A percentile compares a stretch with the other conserved stretches of the same genome.
Evolutionary conservation across 2,113 vertebrate species (phyloP).

Genomic region (Sorex araneus): DNA sequence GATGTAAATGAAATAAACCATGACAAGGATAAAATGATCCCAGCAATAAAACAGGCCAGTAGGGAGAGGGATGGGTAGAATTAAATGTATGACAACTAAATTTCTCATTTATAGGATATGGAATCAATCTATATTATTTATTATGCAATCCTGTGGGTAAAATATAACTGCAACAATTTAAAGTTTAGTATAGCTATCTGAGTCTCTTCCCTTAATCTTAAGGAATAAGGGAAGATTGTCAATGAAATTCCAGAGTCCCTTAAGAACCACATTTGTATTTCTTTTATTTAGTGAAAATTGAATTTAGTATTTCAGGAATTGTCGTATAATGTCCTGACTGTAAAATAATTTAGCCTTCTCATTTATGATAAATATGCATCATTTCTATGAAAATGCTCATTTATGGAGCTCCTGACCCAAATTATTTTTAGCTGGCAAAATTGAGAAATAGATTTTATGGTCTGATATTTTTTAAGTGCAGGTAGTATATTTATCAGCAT

Average conservation of each 20-base stretch:
- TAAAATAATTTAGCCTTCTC: background rate
- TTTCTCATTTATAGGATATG: background rate
- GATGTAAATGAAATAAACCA: constrained; percentile 55
- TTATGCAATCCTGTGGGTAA: constrained; percentile 8
- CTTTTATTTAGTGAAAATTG: background rate
- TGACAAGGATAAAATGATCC: constrained; percentile 7
- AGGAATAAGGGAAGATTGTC: background rate
- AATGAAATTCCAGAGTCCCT: constrained; percentile 13
- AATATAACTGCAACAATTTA: constrained; percentile 24
- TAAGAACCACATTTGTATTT: background rate
- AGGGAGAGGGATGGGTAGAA: background rate
- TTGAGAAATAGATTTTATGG: background rate
- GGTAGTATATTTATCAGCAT: constrained; percentile 24
- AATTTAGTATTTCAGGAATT: constrained; percentile 2
- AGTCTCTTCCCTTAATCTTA: constrained; percentile 26
- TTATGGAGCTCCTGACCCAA: background rate
- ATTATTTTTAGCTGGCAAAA: background rate
- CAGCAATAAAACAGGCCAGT: constrained; percentile 32
- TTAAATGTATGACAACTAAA: constrained; percentile 25
- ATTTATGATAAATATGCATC: background rate
- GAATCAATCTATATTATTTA: background rate
- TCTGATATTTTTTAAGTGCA: background rate
- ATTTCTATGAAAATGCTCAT: fast-evolving
- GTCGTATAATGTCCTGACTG: background rate
- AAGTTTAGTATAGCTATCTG: background rate